A percentile compares a stretch with the other conserved stretches of the same genome.
phyloP scores from a whole-genome alignment of 1,140 invertebrate genomes.

The Philopotamus ludificatus region DNA sequence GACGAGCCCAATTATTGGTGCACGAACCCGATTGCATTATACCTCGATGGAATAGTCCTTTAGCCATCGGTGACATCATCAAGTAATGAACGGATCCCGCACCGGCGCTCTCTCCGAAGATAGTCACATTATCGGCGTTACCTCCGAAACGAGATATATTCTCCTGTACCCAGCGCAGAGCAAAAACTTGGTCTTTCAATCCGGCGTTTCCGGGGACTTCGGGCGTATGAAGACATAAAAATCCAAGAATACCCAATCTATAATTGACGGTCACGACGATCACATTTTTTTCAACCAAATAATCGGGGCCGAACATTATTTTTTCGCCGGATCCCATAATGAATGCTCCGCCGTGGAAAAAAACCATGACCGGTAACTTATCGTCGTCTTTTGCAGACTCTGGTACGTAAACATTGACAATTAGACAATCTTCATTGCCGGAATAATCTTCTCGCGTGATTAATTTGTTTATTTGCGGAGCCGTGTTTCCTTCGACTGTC shows the following conservation, averaged over 20 bases:
- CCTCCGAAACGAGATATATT: slow-evolving; percentile 63
- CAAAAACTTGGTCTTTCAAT: slow-evolving; percentile 56
- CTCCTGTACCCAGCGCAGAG: slow-evolving; percentile 60
- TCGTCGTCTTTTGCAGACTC: slow-evolving; percentile 36
- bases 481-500: not conserved
- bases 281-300: slow-evolving; percentile 25
- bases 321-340: slow-evolving; percentile 19
- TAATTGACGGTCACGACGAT: slow-evolving; percentile 33
- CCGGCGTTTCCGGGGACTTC: slow-evolving; percentile 58
- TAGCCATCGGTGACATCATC: slow-evolving; percentile 53
- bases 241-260: slow-evolving; percentile 51
- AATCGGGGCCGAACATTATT: slow-evolving; percentile 21
- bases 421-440: slow-evolving; percentile 32
- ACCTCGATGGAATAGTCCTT: slow-evolving; percentile 60
- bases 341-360: slow-evolving; percentile 61
- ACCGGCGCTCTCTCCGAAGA: slow-evolving; percentile 60
- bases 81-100: slow-evolving; percentile 59
- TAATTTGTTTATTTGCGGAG: slow-evolving; percentile 24
- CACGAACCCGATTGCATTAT: slow-evolving; percentile 60
- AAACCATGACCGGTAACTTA: slow-evolving; percentile 60
- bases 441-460: slow-evolving; percentile 34
- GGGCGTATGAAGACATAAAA: slow-evolving; percentile 52
- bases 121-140: slow-evolving; percentile 59
- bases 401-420: slow-evolving; percentile 30
- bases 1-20: slow-evolving; percentile 61